These are phyloP conservation scores for Mythimna ferrago DNA, from an alignment of 2,888 invertebrate genomes.

Conservation along the genomic window DNA sequence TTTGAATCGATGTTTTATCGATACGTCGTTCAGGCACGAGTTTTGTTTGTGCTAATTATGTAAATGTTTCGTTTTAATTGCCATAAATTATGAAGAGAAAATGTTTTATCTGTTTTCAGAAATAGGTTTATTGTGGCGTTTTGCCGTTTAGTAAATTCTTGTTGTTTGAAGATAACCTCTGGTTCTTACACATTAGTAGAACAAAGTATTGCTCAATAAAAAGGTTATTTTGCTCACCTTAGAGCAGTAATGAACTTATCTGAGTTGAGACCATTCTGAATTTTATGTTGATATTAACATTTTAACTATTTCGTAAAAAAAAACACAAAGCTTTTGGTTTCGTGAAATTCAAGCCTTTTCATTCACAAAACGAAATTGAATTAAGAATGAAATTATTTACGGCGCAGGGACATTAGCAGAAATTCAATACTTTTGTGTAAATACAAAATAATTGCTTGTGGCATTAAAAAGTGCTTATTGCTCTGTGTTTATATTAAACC, in stretches of 20 bases:
- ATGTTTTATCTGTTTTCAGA: conserved; percentile 54
- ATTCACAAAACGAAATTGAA: conserved; percentile 58
- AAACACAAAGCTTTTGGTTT: conserved; percentile 10
- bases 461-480: conserved; percentile 54
- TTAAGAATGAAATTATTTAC: conserved; percentile 34
- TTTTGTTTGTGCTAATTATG: conserved; percentile 64
- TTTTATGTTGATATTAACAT: conserved; percentile 39
- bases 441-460: conserved; percentile 55
- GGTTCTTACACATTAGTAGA: conserved; percentile 26
- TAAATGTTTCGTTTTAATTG: conserved; percentile 63
- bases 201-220: conserved; percentile 33
- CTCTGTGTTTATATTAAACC: conserved; percentile 59
- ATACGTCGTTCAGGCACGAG: conserved; percentile 55
- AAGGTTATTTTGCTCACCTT: conserved; percentile 25
- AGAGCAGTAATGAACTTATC: conserved; percentile 46
- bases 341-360: conserved; percentile 41
- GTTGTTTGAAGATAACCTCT: conserved; percentile 28
- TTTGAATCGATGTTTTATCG: conserved; percentile 66
- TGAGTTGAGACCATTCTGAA: conserved; percentile 20
- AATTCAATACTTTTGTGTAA: conserved; percentile 43
- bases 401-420: conserved; percentile 26
- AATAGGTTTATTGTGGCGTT: conserved; percentile 49
- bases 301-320: conserved; percentile 21
- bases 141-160: conserved; percentile 26
- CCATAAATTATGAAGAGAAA: conserved; percentile 56